Conservation (phyloP, 1,140 invertebrate genomes). For the Nasonia longicornis region DNA sequence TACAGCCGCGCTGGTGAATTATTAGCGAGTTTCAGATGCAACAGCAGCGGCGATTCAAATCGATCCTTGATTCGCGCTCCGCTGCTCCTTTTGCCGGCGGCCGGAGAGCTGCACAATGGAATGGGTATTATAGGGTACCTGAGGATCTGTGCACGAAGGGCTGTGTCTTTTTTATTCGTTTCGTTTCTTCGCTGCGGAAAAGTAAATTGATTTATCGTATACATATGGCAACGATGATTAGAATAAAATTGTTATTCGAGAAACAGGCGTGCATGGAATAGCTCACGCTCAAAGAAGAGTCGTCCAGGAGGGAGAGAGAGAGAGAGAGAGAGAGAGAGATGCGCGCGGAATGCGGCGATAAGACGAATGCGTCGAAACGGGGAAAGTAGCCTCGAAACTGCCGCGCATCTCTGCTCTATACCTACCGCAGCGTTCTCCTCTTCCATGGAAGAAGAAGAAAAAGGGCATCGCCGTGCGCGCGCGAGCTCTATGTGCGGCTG, state of each 20-base stretch:
- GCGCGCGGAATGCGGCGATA: conserved; percentile 4
- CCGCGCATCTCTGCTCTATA: conserved; percentile 1
- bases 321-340: not conserved
- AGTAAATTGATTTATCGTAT: not conserved
- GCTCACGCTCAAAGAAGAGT: not conserved
- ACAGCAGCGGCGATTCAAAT: not conserved
- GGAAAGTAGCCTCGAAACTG: conserved; percentile 28
- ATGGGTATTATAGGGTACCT: not conserved
- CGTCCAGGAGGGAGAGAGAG: not conserved
- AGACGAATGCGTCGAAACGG: conserved; percentile 2
- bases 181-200: not conserved
- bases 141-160: not conserved
- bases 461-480: not conserved
- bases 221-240: not conserved
- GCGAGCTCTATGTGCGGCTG: not conserved
- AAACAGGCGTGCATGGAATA: too few species aligned
- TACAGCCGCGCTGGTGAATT: conserved; percentile 12
- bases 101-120: not conserved
- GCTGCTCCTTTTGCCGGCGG: not conserved
- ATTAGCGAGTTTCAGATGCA: conserved; percentile 14
- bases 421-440: conserved; percentile 24
- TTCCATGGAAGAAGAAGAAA: conserved; percentile 4
- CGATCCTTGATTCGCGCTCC: conserved; percentile 9
- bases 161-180: not conserved
- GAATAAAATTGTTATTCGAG: not conserved